Base-by-base conservation (phyloP, 2,888 invertebrate species). In the Tipula vernalis region DNA sequence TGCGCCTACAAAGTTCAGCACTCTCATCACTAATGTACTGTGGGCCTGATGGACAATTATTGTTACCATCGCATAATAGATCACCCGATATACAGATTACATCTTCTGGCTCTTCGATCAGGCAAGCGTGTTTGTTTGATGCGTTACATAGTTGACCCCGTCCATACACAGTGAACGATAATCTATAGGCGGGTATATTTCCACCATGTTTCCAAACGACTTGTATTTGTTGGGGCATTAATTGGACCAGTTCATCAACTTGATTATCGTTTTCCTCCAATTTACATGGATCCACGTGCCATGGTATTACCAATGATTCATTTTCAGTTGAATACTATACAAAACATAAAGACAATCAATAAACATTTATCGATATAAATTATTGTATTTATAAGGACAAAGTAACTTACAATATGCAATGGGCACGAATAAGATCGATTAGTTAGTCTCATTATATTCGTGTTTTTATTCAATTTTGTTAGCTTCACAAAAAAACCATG, bases 1-100 rank as follows among this genome's bases (percentile, higher is more conserved):
- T 57, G 8, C 18, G n/a, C 0, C 4, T 42, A 88, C 91, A 91
- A 89, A 91, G 89, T 87, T 90, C 88, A 87, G 90, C 89, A 88
- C 91, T 91, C 89, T 91, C 91, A 87, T 91, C 91, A 89, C 91
- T 91, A 47, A 93, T 94, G 88, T 94, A 94, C 87, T 94, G 94
- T 87, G 94, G 94, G 4, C 94, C 94, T 0, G 93, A 93, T 0
- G 95, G 95, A 88, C 95, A 95, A 89, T 95, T 94, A 1, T 93
- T 91, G 36, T 94, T 93, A 10, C 95, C 95, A 88, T 95, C 95
- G 90, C 95, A 95, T 18, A 94, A 92, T 88, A 95, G 91, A 89
- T 94, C 93, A 86, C 94, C 93, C 0, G 95, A 94, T 87, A 95
- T 93, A 91, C 95, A 95, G 84, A 95, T 92, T 88, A 91, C 88